These are phyloP conservation scores for Cyphomyrus plagiostoma DNA, from an alignment of 2,113 vertebrate species.

Conservation along the genomic window DNA sequence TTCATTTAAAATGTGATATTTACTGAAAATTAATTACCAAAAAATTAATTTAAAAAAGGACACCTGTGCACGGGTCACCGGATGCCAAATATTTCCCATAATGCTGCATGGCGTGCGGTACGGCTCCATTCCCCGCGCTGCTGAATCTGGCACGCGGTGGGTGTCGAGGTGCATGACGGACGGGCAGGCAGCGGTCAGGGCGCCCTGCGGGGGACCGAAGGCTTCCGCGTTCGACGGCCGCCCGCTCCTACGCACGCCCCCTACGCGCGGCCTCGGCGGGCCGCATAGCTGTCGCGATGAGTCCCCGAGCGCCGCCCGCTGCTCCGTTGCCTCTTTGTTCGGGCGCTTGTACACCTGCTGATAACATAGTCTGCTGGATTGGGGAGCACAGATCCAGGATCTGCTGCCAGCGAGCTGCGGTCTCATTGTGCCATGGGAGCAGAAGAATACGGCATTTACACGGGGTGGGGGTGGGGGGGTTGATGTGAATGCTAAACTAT, in stretches of 20 bases:
- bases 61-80: not conserved
- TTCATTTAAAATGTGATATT: slow-evolving; percentile 3
- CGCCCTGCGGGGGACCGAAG: not conserved
- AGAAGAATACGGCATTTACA: slow-evolving; percentile 71
- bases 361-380: slow-evolving; percentile 77
- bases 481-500: slow-evolving; percentile 68
- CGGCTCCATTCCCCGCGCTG: slow-evolving; percentile 13
- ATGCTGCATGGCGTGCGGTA: not conserved
- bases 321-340: slow-evolving; percentile 75
- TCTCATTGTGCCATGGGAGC: slow-evolving; percentile 69
- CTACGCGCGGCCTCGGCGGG: slow-evolving; percentile 58
- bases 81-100: slow-evolving; percentile 9
- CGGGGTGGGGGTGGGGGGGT: slow-evolving; percentile 36
- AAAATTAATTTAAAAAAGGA: slow-evolving; percentile 9
- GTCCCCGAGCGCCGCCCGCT: slow-evolving; percentile 68
- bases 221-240: not conserved
- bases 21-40: slow-evolving; percentile 5
- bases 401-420: slow-evolving; percentile 74
- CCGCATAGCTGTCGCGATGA: slow-evolving; percentile 71
- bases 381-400: slow-evolving; percentile 71
- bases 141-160: slow-evolving; percentile 61
- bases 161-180: slow-evolving; percentile 57
- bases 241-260: not conserved
- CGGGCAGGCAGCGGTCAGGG: slow-evolving; percentile 29
- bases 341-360: slow-evolving; percentile 79